phyloP scores from a whole-genome alignment of 2,797 vertebrate species.

The Pelochelys cantorii region DNA sequence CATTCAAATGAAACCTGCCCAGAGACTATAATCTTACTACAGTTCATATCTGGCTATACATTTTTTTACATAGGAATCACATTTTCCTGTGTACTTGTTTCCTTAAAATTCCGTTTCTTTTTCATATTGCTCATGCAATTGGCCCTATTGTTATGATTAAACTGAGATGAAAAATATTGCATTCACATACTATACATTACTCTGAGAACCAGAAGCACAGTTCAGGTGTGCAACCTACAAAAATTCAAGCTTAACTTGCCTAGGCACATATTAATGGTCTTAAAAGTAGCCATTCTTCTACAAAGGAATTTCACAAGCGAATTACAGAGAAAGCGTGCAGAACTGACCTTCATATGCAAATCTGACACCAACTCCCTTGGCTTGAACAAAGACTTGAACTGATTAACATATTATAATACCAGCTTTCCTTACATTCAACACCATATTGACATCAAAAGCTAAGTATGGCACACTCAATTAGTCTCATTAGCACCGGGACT shows the following conservation, averaged over 20 bases:
- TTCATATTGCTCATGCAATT: conserved; percentile 22
- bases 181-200: background rate
- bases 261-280: too few species aligned
- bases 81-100: conserved; percentile 55
- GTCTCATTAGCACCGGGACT: too few species aligned
- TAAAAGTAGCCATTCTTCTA: too few species aligned
- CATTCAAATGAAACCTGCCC: conserved; percentile 40
- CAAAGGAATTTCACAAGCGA: too few species aligned
- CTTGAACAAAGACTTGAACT: too few species aligned
- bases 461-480: too few species aligned
- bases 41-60: conserved; percentile 19
- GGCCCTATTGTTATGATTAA: conserved; percentile 26
- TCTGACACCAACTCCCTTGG: too few species aligned
- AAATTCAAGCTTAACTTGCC: background rate
- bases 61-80: background rate
- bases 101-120: conserved; percentile 31
- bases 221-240: rapidly evolving
- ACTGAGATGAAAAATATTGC: background rate
- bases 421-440: too few species aligned
- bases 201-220: background rate
- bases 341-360: too few species aligned
- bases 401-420: too few species aligned
- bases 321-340: too few species aligned
- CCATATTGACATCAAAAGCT: too few species aligned
- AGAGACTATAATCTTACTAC: conserved; percentile 31